These are phyloP conservation scores for Dinocampus coccinellae DNA, from an alignment of 2,888 invertebrate species.

Conservation along the genomic window DNA sequence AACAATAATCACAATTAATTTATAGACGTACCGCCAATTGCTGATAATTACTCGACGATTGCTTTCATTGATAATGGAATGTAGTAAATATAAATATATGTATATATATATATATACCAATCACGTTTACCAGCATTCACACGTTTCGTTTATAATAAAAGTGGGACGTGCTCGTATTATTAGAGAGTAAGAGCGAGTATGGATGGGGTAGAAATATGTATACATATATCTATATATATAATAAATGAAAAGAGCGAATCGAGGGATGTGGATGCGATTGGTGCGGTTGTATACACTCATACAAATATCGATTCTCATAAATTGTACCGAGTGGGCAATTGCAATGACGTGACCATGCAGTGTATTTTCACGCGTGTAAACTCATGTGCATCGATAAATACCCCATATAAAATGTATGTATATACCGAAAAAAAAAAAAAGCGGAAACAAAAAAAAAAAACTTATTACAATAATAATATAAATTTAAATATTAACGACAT, in stretches of 20 bases:
- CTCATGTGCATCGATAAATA: conserved; percentile 43
- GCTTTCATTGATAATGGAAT: conserved; percentile 54
- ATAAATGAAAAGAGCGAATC: neutral
- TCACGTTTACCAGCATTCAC: conserved; percentile 20
- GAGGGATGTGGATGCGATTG: neutral
- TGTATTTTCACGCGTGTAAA: conserved; percentile 22
- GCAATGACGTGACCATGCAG: conserved; percentile 21
- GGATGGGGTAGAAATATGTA: neutral
- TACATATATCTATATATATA: conserved; percentile 17
- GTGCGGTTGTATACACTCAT: conserved; percentile 3
- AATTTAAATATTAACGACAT: no score
- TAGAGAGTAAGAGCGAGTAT: neutral
- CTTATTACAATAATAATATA: no score
- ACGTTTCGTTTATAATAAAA: conserved; percentile 32
- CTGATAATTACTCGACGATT: conserved; percentile 58
- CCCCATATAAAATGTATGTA: no score
- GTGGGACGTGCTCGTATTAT: neutral
- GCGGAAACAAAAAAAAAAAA: no score
- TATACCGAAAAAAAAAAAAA: no score
- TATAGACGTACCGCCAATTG: conserved; percentile 52
- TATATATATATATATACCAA: conserved; percentile 18
- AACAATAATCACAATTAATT: conserved; percentile 43
- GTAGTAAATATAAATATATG: conserved; percentile 35
- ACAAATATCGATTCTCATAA: conserved; percentile 36
- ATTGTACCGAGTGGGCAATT: conserved; percentile 27